These are phyloP conservation scores for Drosophila neotestacea DNA, from an alignment of 2,888 invertebrate genomes.

Conservation along the genomic window DNA sequence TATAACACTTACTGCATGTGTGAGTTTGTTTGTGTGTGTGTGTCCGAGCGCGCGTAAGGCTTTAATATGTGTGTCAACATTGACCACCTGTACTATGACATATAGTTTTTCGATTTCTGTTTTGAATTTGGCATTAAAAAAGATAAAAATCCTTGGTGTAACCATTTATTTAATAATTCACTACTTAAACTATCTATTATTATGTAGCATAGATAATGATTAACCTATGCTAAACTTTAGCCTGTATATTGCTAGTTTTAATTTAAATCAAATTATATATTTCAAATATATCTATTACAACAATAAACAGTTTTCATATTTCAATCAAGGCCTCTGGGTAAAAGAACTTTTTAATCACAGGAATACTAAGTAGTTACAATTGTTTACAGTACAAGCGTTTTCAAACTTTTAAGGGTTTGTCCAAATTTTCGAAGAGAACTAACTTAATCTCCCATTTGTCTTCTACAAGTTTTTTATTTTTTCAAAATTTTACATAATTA, in stretches of 20 bases:
- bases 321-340: not conserved
- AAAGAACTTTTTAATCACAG: too few relatives aligned
- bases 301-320: slow-evolving; percentile 17
- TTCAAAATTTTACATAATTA: too few relatives aligned
- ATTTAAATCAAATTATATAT: slow-evolving; percentile 79
- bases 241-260: slow-evolving; percentile 77
- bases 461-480: too few relatives aligned
- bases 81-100: slow-evolving; percentile 14
- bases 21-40: slow-evolving; percentile 44
- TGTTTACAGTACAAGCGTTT: too few relatives aligned
- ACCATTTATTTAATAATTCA: slow-evolving; percentile 53
- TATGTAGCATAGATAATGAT: slow-evolving; percentile 63
- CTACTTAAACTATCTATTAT: slow-evolving; percentile 45
- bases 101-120: slow-evolving; percentile 45
- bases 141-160: slow-evolving; percentile 50
- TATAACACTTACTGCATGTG: slow-evolving; percentile 19
- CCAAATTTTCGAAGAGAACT: too few relatives aligned
- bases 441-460: too few relatives aligned
- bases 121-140: slow-evolving; percentile 36
- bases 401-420: too few relatives aligned
- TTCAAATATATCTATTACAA: slow-evolving; percentile 70
- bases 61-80: slow-evolving; percentile 60
- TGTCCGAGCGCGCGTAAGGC: slow-evolving; percentile 47
- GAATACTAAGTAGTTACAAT: too few relatives aligned
- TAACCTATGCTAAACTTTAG: slow-evolving; percentile 56